These are phyloP conservation scores for Diachasma alloeum DNA, from an alignment of 1,140 invertebrate species.

Conservation along the genomic window DNA sequence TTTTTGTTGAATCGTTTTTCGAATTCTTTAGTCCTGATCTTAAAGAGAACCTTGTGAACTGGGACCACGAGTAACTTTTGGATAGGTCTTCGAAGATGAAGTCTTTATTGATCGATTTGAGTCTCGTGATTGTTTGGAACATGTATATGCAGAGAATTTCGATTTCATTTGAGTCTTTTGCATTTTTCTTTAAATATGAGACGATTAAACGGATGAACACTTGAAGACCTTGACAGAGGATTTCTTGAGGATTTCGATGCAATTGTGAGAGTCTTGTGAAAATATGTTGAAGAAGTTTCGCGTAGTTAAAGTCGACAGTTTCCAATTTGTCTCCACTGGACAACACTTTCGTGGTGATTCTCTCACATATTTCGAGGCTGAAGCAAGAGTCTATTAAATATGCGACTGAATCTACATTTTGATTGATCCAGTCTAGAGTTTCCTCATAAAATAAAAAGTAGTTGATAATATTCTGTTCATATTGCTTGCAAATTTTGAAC, in stretches of 20 bases:
- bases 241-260: slow-evolving; percentile 34
- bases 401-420: slow-evolving; percentile 42
- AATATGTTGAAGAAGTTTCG: slow-evolving; percentile 55
- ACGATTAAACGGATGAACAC: slow-evolving; percentile 67
- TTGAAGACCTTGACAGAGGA: slow-evolving; percentile 63
- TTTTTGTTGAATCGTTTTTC: slow-evolving; percentile 51
- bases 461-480: slow-evolving; percentile 43
- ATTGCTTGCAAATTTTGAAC: slow-evolving; percentile 39
- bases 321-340: slow-evolving; percentile 55
- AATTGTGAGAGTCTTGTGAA: slow-evolving; percentile 51
- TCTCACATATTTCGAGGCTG: slow-evolving; percentile 43
- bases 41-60: slow-evolving; percentile 72
- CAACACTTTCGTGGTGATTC: slow-evolving; percentile 46
- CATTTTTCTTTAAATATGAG: slow-evolving; percentile 67
- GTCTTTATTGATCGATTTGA: slow-evolving; percentile 49
- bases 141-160: slow-evolving; percentile 56
- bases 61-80: slow-evolving; percentile 70
- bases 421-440: slow-evolving; percentile 44
- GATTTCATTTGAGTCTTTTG: slow-evolving; percentile 60
- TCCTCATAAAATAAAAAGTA: slow-evolving; percentile 45
- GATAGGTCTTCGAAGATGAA: slow-evolving; percentile 62
- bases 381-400: slow-evolving; percentile 51
- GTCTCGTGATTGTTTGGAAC: slow-evolving; percentile 40
- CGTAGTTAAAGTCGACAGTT: slow-evolving; percentile 42
- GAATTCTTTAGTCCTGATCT: slow-evolving; percentile 71